Conservation (phyloP, 2,888 invertebrate species). For the Julus scanicus region DNA sequence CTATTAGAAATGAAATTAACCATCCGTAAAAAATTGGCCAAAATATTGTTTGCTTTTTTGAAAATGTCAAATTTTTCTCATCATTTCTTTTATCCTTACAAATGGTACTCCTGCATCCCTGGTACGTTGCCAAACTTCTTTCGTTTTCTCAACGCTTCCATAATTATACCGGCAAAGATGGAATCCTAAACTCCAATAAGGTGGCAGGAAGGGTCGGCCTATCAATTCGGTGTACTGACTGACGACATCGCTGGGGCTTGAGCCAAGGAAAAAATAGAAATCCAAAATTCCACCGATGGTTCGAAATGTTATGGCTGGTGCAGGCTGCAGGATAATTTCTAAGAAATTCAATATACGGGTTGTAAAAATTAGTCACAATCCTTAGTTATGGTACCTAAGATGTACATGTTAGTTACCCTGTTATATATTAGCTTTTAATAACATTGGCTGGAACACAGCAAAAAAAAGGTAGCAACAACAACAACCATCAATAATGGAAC, state of each 20-base stretch:
- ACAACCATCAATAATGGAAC: no score
- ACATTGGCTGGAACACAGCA: no score
- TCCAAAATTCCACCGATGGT: slow-evolving; percentile 69
- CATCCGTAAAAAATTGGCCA: no score
- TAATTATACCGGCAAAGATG: slow-evolving; percentile 66
- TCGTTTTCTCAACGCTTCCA: slow-evolving; percentile 60
- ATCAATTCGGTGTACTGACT: slow-evolving; percentile 64
- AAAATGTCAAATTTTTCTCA: no score
- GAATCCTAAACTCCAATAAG: slow-evolving; percentile 69
- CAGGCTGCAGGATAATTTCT: slow-evolving; percentile 84
- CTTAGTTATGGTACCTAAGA: no score
- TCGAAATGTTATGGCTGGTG: slow-evolving; percentile 84
- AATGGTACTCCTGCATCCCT: slow-evolving; percentile 62
- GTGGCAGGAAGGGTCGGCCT: slow-evolving; percentile 67
- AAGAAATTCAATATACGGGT: slow-evolving; percentile 59
- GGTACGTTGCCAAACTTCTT: slow-evolving; percentile 61
- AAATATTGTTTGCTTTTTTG: background rate
- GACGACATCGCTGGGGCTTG: slow-evolving; percentile 64
- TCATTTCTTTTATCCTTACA: slow-evolving; percentile 60
- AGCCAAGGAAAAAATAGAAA: slow-evolving; percentile 66
- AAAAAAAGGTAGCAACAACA: no score
- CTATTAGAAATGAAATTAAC: slow-evolving; percentile 56
- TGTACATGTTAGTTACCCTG: no score
- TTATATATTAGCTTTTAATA: no score
- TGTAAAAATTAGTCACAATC: no score